Evolutionary conservation across 2,888 invertebrate genomes (phyloP).

Genomic region (Agonopterix arenella): DNA sequence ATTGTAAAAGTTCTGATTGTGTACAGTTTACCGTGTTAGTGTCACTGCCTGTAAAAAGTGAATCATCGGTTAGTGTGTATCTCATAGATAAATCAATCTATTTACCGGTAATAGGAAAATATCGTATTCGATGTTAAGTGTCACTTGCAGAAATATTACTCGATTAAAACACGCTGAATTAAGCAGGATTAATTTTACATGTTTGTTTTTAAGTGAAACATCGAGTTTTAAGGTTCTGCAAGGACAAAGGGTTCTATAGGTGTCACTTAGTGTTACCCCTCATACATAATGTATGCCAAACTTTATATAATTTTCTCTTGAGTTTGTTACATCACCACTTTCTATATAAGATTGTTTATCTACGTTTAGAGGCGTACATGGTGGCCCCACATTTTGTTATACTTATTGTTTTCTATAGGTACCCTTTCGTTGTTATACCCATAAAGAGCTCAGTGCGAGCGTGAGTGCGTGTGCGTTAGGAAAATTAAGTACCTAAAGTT

Average conservation of each 20-base stretch:
- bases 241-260: too few relatives aligned
- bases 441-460: slow-evolving; percentile 21
- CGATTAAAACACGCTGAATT: too few relatives aligned
- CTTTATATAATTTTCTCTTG: slow-evolving; percentile 7
- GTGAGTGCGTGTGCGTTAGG: slow-evolving; percentile 58
- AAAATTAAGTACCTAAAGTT: slow-evolving; percentile 60
- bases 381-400: slow-evolving; percentile 41
- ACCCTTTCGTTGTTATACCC: slow-evolving; percentile 39
- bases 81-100: slow-evolving; percentile 34
- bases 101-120: slow-evolving; percentile 17
- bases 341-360: slow-evolving; percentile 29
- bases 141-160: too few relatives aligned
- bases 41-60: slow-evolving; percentile 36
- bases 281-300: slow-evolving; percentile 11
- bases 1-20: slow-evolving; percentile 14
- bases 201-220: too few relatives aligned
- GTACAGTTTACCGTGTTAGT: slow-evolving; percentile 34
- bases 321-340: slow-evolving; percentile 30
- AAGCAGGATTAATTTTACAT: too few relatives aligned
- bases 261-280: slow-evolving; percentile 9
- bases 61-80: slow-evolving; percentile 19
- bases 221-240: too few relatives aligned
- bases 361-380: slow-evolving; percentile 26
- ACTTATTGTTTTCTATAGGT: slow-evolving; percentile 38
- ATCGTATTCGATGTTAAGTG: neutral